phyloP scores from a whole-genome alignment of 2,113 vertebrate species.

The Hippocampus barbouri region DNA sequence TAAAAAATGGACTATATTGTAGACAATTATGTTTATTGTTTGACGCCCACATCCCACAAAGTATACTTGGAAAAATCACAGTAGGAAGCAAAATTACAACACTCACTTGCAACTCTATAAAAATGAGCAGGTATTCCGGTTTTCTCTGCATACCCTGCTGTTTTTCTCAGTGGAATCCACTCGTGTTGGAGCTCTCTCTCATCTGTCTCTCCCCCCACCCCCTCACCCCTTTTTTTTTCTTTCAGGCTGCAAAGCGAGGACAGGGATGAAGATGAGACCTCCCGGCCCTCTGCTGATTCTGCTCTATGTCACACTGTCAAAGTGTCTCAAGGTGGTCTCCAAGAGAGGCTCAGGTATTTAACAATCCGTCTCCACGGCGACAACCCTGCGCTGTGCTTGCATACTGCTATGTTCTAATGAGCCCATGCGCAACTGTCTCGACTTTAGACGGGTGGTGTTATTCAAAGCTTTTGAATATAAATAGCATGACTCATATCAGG shows the following conservation, averaged over 20 bases:
- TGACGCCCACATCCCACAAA: no score
- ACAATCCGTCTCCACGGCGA: background rate
- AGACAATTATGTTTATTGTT: background rate
- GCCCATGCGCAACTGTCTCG: background rate
- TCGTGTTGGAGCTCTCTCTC: constrained; percentile 35
- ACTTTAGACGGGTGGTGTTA: background rate
- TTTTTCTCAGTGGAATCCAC: constrained; percentile 28
- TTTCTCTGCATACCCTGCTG: background rate
- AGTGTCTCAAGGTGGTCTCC: constrained; percentile 66
- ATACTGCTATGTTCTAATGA: constrained; percentile 2
- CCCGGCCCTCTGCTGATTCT: constrained; percentile 71
- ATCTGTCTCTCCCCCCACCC: constrained; percentile 5
- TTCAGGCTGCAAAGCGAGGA: constrained; percentile 59
- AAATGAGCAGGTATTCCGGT: background rate
- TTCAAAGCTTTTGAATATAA: background rate
- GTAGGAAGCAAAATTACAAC: background rate
- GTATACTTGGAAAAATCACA: background rate
- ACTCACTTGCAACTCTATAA: background rate
- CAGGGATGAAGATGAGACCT: constrained; percentile 70
- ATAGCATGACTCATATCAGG: background rate
- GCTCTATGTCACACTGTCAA: constrained; percentile 66
- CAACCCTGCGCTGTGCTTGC: background rate
- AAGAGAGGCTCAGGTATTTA: constrained; percentile 72
- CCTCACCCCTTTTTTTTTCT: background rate
- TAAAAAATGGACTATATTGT: background rate